Conservation (phyloP, 2,888 invertebrate species). For the Alitta virens region DNA sequence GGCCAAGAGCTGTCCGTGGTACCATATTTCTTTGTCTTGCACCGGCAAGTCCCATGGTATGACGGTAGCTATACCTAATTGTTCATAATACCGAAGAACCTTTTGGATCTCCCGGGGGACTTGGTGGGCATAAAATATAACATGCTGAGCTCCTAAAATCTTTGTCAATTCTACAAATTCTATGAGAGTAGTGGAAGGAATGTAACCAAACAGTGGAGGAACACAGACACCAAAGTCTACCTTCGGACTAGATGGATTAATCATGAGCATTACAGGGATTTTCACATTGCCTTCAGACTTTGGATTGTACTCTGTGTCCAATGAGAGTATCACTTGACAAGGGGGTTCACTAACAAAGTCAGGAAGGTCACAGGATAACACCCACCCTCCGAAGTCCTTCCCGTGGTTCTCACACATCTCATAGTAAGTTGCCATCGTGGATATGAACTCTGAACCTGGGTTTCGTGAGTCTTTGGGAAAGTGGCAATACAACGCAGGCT, state of each 20-base stretch:
- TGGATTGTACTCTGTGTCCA: constrained; percentile 8
- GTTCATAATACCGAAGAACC: constrained; percentile 38
- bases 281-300: background rate
- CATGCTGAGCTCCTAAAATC: constrained; percentile 42
- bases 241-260: constrained; percentile 6
- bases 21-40: constrained; percentile 41
- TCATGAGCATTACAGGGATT: constrained; percentile 7
- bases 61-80: constrained; percentile 33
- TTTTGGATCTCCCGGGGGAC: constrained; percentile 34
- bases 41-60: constrained; percentile 45
- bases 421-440: constrained; percentile 28
- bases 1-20: constrained; percentile 51
- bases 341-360: constrained; percentile 4
- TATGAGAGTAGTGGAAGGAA: constrained; percentile 40
- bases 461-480: constrained; percentile 6
- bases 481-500: constrained; percentile 22
- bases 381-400: constrained; percentile 48
- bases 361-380: constrained; percentile 45
- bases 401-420: constrained; percentile 55
- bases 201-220: constrained; percentile 50
- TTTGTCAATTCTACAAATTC: constrained; percentile 50
- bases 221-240: constrained; percentile 43
- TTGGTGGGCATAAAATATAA: constrained; percentile 45
- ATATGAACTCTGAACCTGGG: background rate
- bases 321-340: constrained; percentile 13